These are phyloP conservation scores for Acanthurus lineatus DNA, from an alignment of 2,797 vertebrate species.

Conservation along the genomic window DNA sequence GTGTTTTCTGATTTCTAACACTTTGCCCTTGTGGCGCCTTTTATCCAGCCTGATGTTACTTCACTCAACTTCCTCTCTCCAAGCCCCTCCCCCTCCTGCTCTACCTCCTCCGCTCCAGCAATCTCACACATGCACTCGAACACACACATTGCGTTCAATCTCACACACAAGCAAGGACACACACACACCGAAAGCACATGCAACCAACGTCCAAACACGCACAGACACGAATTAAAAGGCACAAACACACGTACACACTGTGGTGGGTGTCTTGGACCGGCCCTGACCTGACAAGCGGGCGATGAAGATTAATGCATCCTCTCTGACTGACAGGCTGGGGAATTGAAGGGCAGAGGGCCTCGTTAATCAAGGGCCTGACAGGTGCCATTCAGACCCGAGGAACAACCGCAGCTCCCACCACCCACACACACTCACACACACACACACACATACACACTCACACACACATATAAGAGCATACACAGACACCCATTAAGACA, in stretches of 20 bases:
- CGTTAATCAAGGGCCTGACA: constrained; percentile 99
- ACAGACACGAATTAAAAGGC: constrained; percentile 54
- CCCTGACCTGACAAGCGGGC: constrained; percentile 92
- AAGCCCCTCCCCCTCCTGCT: constrained; percentile 13
- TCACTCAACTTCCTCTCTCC: background rate
- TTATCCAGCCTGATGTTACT: constrained; percentile 45
- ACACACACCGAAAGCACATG: constrained; percentile 39
- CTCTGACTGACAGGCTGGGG: constrained; percentile 97
- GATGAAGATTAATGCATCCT: constrained; percentile 99
- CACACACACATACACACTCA: constrained; percentile 31
- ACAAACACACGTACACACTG: constrained; percentile 62
- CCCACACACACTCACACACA: constrained; percentile 43
- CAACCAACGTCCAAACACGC: constrained; percentile 30
- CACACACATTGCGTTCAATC: constrained; percentile 46
- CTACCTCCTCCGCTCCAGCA: constrained; percentile 37
- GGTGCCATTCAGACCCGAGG: constrained; percentile 96
- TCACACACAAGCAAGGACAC: constrained; percentile 54
- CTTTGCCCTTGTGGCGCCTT: constrained; percentile 50
- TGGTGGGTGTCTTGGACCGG: constrained; percentile 73
- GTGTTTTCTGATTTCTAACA: constrained; percentile 16
- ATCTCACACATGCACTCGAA: constrained; percentile 49
- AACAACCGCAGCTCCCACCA: constrained; percentile 83
- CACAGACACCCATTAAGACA: constrained; percentile 40
- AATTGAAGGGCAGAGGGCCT: constrained; percentile 95
- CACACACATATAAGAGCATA: background rate